Conservation (phyloP, 1,140 invertebrate genomes). For the Adelges cooleyi region DNA sequence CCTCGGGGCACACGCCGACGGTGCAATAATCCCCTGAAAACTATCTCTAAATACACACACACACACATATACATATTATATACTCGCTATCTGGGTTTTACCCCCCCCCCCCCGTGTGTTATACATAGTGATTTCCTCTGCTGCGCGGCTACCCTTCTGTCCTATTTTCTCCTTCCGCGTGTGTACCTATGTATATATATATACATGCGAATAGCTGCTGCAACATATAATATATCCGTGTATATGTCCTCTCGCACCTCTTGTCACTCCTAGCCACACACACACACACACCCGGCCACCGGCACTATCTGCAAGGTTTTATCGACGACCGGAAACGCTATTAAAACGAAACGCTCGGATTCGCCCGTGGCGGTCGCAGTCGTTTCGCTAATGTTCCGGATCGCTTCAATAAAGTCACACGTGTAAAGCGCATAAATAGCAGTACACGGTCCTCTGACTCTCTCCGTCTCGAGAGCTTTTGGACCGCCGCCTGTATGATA, state of each 20-base stretch:
- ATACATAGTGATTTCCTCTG: too few species aligned
- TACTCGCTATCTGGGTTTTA: background rate
- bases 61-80: too few species aligned
- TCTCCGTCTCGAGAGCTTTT: background rate
- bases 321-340: slow-evolving; percentile 14
- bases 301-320: background rate
- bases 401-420: slow-evolving; percentile 8
- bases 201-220: too few species aligned
- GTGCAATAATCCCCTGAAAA: slow-evolving; percentile 4
- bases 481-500: background rate
- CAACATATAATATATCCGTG: too few species aligned
- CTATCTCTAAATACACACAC: background rate
- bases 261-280: too few species aligned
- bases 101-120: too few species aligned
- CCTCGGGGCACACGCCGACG: background rate
- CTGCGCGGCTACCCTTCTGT: too few species aligned
- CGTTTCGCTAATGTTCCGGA: background rate
- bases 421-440: background rate
- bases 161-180: too few species aligned
- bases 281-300: background rate
- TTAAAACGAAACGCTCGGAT: slow-evolving; percentile 15
- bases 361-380: background rate
- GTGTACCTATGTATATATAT: too few species aligned
- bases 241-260: too few species aligned
- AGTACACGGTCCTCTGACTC: background rate